Conservation (phyloP, 2,888 invertebrate species). For the Incurvaria masculella region DNA sequence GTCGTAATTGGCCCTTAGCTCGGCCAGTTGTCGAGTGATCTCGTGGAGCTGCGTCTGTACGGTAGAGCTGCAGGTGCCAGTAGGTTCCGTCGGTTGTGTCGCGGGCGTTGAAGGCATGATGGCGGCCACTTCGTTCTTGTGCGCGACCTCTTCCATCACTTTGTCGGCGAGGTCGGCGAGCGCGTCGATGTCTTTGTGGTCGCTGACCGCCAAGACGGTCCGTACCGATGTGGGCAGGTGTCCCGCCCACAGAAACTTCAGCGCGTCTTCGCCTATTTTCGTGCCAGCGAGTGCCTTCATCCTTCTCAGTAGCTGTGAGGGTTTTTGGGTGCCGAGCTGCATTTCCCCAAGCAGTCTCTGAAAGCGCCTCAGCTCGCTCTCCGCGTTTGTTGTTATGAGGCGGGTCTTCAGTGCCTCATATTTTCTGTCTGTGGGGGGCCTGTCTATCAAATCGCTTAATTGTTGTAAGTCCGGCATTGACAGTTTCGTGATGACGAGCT, state of each 20-base stretch:
- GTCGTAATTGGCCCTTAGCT: slow-evolving; percentile 1
- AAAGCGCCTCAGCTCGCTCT: slow-evolving; percentile 13
- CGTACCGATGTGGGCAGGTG: slow-evolving; percentile 12
- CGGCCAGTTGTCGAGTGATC: slow-evolving; percentile 9
- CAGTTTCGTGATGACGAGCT: not conserved
- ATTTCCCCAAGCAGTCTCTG: slow-evolving; percentile 14
- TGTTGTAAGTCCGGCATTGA: not conserved
- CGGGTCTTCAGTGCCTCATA: slow-evolving; percentile 5
- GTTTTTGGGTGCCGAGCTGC: slow-evolving; percentile 16
- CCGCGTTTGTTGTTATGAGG: slow-evolving; percentile 6
- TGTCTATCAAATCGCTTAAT: slow-evolving; percentile 5
- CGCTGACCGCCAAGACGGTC: slow-evolving; percentile 6
- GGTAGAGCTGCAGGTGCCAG: slow-evolving; percentile 9
- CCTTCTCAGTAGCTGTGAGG: slow-evolving; percentile 13
- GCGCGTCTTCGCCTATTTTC: not conserved
- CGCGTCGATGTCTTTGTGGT: not conserved
- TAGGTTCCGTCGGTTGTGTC: not conserved
- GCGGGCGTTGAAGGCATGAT: too few species aligned
- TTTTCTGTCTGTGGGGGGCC: not conserved
- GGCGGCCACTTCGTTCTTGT: too few species aligned
- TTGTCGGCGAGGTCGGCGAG: slow-evolving; percentile 7
- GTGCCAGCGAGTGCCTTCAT: slow-evolving; percentile 3
- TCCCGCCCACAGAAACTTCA: slow-evolving; percentile 12
- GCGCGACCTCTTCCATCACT: slow-evolving; percentile 2
- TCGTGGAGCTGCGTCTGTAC: slow-evolving; percentile 6